Percentiles rank a stretch among this genome's conserved stretches.
Conservation (phyloP, 1,140 invertebrate genomes). For the Helicoverpa zea region DNA sequence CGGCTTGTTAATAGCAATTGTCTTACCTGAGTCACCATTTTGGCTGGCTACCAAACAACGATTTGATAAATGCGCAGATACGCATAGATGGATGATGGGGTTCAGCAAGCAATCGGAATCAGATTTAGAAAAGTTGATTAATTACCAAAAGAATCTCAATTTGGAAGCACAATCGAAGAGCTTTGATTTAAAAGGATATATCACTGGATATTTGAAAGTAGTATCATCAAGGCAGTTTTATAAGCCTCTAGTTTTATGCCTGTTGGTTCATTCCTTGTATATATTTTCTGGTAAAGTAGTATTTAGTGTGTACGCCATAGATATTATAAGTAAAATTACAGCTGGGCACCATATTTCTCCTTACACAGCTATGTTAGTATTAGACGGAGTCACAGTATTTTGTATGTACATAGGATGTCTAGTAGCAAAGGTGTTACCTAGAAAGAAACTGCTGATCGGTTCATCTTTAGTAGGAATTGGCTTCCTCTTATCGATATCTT, state of each 20-base stretch:
- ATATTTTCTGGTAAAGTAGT: slow-evolving; percentile 48
- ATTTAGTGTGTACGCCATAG: slow-evolving; percentile 48
- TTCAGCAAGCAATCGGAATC: slow-evolving; percentile 46
- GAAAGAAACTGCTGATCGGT: slow-evolving; percentile 25
- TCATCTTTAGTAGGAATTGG: slow-evolving; percentile 9
- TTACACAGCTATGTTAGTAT: slow-evolving; percentile 46
- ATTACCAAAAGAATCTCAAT: slow-evolving; percentile 19
- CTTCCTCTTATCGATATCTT: slow-evolving; percentile 34
- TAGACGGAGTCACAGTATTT: slow-evolving; percentile 47
- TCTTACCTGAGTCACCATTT: slow-evolving; percentile 60
- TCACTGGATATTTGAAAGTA: background rate
- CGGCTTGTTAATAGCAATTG: slow-evolving; percentile 40
- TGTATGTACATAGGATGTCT: slow-evolving; percentile 49
- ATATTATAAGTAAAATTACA: slow-evolving; percentile 48
- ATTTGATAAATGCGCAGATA: slow-evolving; percentile 48
- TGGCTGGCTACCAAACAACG: slow-evolving; percentile 58
- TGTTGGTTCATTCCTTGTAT: slow-evolving; percentile 39
- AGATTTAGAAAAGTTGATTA: slow-evolving; percentile 49
- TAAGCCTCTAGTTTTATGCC: slow-evolving; percentile 40
- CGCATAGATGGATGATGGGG: slow-evolving; percentile 62
- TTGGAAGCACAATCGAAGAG: slow-evolving; percentile 4
- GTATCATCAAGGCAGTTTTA: slow-evolving; percentile 31
- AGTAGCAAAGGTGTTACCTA: slow-evolving; percentile 39
- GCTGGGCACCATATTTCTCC: slow-evolving; percentile 33
- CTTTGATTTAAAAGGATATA: slow-evolving; percentile 24